Base-by-base conservation (phyloP, 2,888 invertebrate species). In the Stenolophus ochropezus region DNA sequence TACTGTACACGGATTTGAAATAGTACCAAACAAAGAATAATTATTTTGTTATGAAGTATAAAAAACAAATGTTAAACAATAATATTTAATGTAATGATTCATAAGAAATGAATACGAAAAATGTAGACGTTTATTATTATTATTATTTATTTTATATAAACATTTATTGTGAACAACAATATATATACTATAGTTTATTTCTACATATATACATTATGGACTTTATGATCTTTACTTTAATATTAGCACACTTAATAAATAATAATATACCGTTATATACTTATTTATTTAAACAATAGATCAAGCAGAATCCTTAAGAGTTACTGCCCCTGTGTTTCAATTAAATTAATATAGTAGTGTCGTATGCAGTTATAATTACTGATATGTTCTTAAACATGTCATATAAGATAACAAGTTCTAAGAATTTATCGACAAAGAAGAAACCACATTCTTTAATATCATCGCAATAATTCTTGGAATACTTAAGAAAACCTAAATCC, bases 381-480 rank as follows among this genome's bases (percentile, higher is more conserved):
- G 51, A 51, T 16, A 51, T 51, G 51, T 14, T 51, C 16, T 14
- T 51, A 16, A 51, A 16, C 18, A 51, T 51, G 51, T 14, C 51
- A 51, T 16, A 8, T 33, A 51, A 16, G 51, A 51, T 51, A 16
- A 51, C 51, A 51, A 14, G 3, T 51, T 51, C 51, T 51, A 51
- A 51, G 51, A 51, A 51, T 51, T 16, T 51, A 16, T 51, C 51
- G 11, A 42, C 33, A 2, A 51, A 16, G 16, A 51, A 51, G 18
- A 51, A 51, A 51, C 51, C 14, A 16, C 51, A 51, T 51, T 51
- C 51, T 51, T 51, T 51, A 51, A n/a, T 51, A 51, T 1, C 51
- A 51, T 51, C 51, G 51, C 51, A 51, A 51, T 51, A 51, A 51
- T 51, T 51, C 51, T n/a, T 8, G 51, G 51, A 51, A 51, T 51